Percentiles rank a stretch among this genome's conserved stretches.
Conservation (phyloP, 1,140 invertebrate species). For the Aleiodes sp. region DNA sequence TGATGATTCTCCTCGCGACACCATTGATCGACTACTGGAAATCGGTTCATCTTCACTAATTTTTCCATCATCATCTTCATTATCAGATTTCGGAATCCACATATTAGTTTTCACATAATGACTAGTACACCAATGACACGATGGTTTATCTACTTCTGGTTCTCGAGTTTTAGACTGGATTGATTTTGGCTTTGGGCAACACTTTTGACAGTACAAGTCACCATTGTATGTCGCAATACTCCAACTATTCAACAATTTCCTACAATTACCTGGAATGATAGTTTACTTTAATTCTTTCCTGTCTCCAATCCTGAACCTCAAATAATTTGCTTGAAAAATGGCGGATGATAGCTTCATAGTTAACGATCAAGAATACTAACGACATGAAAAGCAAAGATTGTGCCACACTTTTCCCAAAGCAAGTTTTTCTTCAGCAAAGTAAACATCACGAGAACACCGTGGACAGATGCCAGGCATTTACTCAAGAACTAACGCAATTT, state of each 20-base stretch:
- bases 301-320: too few species aligned
- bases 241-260: conserved; percentile 51
- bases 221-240: conserved; percentile 52
- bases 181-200: conserved; percentile 33
- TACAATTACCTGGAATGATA: conserved; percentile 51
- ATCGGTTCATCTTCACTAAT: background rate
- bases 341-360: background rate
- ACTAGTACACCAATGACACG: background rate
- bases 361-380: conserved; percentile 55
- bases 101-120: background rate
- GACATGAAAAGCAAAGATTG: conserved; percentile 60
- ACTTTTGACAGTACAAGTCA: conserved; percentile 57
- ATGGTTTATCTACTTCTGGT: background rate
- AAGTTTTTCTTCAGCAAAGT: conserved; percentile 58
- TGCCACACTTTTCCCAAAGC: conserved; percentile 63
- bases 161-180: too few species aligned
- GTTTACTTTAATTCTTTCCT: background rate
- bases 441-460: conserved; percentile 59
- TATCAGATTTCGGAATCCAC: background rate
- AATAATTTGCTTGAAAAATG: too few species aligned
- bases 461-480: conserved; percentile 56
- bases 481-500: too few species aligned
- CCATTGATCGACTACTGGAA: background rate
- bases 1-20: background rate
- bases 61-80: background rate